phyloP scores from a whole-genome alignment of 1,140 invertebrate genomes.

The Pentalonia nigronervosa region DNA sequence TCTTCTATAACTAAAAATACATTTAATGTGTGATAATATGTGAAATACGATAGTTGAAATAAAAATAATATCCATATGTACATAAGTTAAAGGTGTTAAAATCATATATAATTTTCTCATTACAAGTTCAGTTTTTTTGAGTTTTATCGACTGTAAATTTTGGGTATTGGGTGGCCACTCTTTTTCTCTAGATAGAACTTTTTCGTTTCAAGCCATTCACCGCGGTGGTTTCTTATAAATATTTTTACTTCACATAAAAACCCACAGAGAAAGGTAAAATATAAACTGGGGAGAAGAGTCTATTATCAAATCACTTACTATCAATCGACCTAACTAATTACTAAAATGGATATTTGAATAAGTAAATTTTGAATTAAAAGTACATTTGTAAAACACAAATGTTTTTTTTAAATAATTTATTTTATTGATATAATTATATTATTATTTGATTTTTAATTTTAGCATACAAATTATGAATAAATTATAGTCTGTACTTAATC shows the following conservation, averaged over 20 bases:
- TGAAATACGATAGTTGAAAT: neutral
- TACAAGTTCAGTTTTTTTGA: neutral
- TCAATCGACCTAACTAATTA: neutral
- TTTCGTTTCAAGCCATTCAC: constrained; percentile 49
- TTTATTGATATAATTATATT: neutral
- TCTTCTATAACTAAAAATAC: neutral
- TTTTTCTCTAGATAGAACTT: neutral
- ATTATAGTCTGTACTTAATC: too few species aligned
- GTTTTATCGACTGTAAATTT: constrained; percentile 41
- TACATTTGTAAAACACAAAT: too few species aligned
- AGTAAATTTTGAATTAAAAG: neutral
- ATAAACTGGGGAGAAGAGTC: neutral
- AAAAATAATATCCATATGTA: constrained; percentile 13
- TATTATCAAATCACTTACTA: neutral
- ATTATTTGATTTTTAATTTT: neutral
- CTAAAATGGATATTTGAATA: neutral
- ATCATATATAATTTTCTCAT: constrained; percentile 43
- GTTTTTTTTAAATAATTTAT: neutral
- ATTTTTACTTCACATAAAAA: constrained; percentile 26
- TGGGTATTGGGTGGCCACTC: neutral
- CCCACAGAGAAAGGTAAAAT: neutral
- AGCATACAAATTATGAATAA: too few species aligned
- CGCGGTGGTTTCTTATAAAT: constrained; percentile 8
- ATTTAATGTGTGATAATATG: neutral
- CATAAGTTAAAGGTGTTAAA: neutral